Evolutionary conservation across 2,797 vertebrate species (phyloP).

Genomic region (Anabacerthia variegaticeps): DNA sequence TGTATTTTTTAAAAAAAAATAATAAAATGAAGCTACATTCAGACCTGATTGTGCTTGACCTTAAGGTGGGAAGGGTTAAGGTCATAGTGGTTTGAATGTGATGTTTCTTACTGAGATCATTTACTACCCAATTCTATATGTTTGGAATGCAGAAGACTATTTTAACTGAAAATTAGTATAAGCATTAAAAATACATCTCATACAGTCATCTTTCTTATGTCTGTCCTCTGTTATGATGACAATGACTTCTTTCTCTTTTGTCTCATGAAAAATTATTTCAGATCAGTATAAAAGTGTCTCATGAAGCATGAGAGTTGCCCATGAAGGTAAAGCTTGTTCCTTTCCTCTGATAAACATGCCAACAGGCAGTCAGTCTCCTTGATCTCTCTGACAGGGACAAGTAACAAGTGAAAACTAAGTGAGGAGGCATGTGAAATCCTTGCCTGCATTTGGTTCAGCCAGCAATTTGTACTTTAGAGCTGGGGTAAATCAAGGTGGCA

Average conservation of each 20-base stretch:
- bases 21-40: background rate
- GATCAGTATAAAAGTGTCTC: background rate
- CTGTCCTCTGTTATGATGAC: background rate
- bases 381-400: background rate
- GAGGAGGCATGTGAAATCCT: background rate
- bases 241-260: background rate
- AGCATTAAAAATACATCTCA: background rate
- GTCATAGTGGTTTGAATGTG: background rate
- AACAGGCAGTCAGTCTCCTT: background rate
- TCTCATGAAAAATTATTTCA: background rate
- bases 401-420: background rate
- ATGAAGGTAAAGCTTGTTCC: background rate
- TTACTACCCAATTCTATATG: background rate
- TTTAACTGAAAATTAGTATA: background rate
- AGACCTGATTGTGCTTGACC: background rate
- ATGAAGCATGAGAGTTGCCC: background rate
- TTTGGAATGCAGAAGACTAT: background rate
- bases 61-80: background rate
- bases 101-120: background rate
- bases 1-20: background rate
- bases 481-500: background rate
- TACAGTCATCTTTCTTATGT: background rate
- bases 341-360: background rate
- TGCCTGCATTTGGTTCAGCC: background rate
- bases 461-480: background rate